Percentiles rank a stretch among this genome's conserved stretches.
phyloP scores from a whole-genome alignment of 2,888 invertebrate species.

The Spisula solida region DNA sequence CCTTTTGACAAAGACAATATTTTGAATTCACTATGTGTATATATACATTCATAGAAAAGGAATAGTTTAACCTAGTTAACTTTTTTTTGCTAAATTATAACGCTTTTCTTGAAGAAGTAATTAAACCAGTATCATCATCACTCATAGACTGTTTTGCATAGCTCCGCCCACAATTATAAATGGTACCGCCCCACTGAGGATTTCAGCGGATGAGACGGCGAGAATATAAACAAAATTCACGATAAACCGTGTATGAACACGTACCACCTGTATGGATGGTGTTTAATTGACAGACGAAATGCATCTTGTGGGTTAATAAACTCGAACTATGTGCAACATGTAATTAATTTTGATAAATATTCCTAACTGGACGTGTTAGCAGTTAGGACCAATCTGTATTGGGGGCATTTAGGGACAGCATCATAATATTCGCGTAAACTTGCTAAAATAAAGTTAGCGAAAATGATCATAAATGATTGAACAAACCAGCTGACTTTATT shows the following conservation, averaged over 20 bases:
- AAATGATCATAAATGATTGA: too few species aligned
- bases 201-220: constrained; percentile 36
- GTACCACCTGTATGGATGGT: constrained; percentile 52
- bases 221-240: constrained; percentile 56
- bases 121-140: background rate
- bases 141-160: constrained; percentile 16
- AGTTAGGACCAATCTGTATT: background rate
- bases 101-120: too few species aligned
- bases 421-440: background rate
- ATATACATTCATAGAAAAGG: too few species aligned
- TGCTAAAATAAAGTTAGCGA: background rate
- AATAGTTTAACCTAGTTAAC: too few species aligned
- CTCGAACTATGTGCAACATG: background rate
- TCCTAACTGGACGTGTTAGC: background rate
- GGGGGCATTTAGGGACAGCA: background rate
- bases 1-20: too few species aligned
- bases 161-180: background rate
- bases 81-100: too few species aligned
- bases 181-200: constrained; percentile 35
- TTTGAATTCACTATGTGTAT: too few species aligned
- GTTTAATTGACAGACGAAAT: constrained; percentile 47
- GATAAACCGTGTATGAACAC: constrained; percentile 59
- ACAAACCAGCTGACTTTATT: background rate
- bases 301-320: constrained; percentile 17
- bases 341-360: constrained; percentile 20